phyloP scores from a whole-genome alignment of 2,797 vertebrate genomes.

The Xiphorhynchus erythropygius region DNA sequence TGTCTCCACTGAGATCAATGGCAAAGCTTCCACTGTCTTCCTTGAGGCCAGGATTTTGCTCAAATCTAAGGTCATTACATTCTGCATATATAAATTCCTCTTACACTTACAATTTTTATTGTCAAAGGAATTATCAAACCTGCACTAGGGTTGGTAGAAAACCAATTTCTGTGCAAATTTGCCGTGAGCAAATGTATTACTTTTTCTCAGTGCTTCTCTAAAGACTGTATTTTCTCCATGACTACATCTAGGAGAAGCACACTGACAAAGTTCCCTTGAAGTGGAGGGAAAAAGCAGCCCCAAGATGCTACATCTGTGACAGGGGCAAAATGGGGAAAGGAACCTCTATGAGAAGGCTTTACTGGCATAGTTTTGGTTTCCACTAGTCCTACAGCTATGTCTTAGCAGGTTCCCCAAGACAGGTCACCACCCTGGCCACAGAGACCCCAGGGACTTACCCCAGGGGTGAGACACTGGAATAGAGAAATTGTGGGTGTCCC shows the following conservation, averaged over 20 bases:
- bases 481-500: background rate
- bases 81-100: background rate
- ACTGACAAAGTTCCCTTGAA: background rate
- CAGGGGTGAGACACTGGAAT: background rate
- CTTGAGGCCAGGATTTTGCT: background rate
- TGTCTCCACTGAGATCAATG: background rate
- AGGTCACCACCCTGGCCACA: rapidly evolving
- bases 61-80: background rate
- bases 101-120: background rate
- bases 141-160: background rate
- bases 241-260: background rate
- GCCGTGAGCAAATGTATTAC: background rate
- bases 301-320: background rate
- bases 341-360: background rate
- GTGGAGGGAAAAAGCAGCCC: background rate
- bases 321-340: background rate
- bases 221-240: background rate
- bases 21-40: background rate
- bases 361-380: background rate
- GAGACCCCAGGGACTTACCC: background rate
- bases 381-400: background rate
- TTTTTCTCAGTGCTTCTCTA: background rate
- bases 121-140: background rate
- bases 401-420: background rate
- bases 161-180: background rate